Percentiles rank a stretch among this genome's conserved stretches.
These are phyloP conservation scores for Pogoniulus pusillus DNA, from an alignment of 2,797 vertebrate genomes.

Conservation along the genomic window DNA sequence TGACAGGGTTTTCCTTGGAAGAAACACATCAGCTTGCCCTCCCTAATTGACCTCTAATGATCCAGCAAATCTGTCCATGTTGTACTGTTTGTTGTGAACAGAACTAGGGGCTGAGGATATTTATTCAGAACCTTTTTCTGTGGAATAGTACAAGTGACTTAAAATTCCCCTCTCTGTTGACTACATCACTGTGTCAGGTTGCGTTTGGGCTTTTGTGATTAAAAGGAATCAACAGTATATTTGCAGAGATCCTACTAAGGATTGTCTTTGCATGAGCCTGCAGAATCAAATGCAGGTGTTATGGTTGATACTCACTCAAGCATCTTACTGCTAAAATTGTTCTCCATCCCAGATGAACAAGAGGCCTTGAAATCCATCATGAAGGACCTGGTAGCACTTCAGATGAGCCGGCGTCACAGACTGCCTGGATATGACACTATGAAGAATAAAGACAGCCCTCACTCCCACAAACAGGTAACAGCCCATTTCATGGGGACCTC, in stretches of 20 bases:
- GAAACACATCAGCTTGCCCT: background rate
- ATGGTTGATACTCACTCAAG: background rate
- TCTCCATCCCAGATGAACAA: conserved; percentile 86
- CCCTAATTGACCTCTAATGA: background rate
- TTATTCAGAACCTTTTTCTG: background rate
- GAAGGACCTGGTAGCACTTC: conserved; percentile 97
- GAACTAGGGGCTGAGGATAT: background rate
- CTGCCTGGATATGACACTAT: conserved; percentile 85
- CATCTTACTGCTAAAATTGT: background rate
- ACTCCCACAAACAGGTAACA: conserved; percentile 87
- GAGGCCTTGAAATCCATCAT: conserved; percentile 98
- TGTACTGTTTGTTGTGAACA: background rate
- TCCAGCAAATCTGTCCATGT: background rate
- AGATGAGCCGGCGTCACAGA: conserved; percentile 91
- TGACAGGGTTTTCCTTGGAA: conserved; percentile 18
- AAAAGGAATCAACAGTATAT: background rate
- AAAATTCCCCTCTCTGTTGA: background rate
- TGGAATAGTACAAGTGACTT: background rate
- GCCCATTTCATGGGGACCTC: background rate
- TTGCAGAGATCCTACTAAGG: background rate
- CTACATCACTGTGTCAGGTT: fast-evolving
- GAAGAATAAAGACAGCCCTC: conserved; percentile 86
- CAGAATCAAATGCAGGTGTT: background rate
- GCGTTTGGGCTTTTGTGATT: background rate
- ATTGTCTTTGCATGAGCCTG: background rate